phyloP scores from a whole-genome alignment of 2,888 invertebrate genomes.

The Chaitophorus viminalis region DNA sequence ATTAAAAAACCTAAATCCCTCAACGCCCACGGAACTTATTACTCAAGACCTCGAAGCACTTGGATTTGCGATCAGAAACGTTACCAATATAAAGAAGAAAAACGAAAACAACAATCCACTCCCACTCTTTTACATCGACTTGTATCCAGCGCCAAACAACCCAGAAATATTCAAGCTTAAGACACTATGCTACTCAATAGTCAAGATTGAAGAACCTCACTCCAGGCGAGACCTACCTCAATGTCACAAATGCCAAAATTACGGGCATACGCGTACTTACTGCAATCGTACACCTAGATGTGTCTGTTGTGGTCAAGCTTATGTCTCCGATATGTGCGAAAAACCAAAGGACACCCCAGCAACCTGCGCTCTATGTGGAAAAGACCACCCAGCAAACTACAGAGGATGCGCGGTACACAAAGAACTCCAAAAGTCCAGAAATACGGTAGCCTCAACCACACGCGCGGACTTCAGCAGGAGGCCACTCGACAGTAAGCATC shows the following conservation, averaged over 20 bases:
- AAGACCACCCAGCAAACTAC: conserved; percentile 19
- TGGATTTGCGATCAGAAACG: conserved; percentile 10
- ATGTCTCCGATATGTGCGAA: conserved; percentile 25
- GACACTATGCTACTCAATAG: background rate
- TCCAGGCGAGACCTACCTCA: background rate
- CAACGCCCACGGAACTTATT: conserved; percentile 10
- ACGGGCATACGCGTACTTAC: background rate
- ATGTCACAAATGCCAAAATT: conserved; percentile 31
- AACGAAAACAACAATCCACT: background rate
- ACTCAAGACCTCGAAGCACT: background rate
- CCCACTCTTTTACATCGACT: conserved; percentile 4
- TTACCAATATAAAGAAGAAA: conserved; percentile 21
- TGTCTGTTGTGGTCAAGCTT: conserved; percentile 27
- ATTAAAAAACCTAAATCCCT: conserved; percentile 3
- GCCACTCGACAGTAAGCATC: background rate
- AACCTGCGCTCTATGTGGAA: conserved; percentile 41
- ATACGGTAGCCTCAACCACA: background rate
- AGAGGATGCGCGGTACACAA: conserved; percentile 37
- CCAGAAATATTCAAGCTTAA: conserved; percentile 17
- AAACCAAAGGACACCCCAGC: conserved; percentile 22
- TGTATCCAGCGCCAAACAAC: conserved; percentile 3
- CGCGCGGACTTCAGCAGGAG: background rate
- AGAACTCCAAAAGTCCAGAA: conserved; percentile 22
- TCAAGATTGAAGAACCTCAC: conserved; percentile 24
- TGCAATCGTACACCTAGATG: conserved; percentile 32